phyloP scores from a whole-genome alignment of 1,140 invertebrate species.

The Drosophila obscura region DNA sequence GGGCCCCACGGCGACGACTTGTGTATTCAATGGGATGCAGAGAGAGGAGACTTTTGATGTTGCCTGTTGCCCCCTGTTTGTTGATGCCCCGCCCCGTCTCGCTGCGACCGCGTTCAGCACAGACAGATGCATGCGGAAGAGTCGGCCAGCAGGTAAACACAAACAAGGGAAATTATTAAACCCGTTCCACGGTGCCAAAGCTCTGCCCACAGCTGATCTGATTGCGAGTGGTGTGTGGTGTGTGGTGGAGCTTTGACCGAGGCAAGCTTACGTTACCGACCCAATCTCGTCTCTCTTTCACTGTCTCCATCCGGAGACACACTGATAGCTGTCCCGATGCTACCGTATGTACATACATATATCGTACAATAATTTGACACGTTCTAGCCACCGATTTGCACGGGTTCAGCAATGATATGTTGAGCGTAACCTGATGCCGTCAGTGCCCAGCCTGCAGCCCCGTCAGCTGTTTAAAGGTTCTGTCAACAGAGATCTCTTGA shows the following conservation, averaged over 20 bases:
- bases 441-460: constrained; percentile 17
- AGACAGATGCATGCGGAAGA: constrained; percentile 46
- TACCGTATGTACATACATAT: too few species aligned
- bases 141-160: constrained; percentile 9
- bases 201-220: constrained; percentile 21
- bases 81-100: neutral
- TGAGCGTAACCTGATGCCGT: constrained; percentile 9
- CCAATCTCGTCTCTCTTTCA: too few species aligned
- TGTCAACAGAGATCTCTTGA: constrained; percentile 22
- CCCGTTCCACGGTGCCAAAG: constrained; percentile 40
- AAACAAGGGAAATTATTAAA: constrained; percentile 35
- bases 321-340: too few species aligned
- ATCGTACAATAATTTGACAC: too few species aligned
- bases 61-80: constrained; percentile 9
- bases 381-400: too few species aligned
- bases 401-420: neutral
- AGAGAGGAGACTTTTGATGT: constrained; percentile 33
- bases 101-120: neutral
- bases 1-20: too few species aligned
- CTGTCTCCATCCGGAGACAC: too few species aligned
- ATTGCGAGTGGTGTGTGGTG: neutral
- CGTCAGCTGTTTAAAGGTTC: constrained; percentile 28
- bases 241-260: constrained; percentile 23
- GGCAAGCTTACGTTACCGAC: too few species aligned
- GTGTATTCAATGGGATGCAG: neutral